Base-by-base conservation (phyloP, 2,113 vertebrate genomes). In the Gulo gulo region DNA sequence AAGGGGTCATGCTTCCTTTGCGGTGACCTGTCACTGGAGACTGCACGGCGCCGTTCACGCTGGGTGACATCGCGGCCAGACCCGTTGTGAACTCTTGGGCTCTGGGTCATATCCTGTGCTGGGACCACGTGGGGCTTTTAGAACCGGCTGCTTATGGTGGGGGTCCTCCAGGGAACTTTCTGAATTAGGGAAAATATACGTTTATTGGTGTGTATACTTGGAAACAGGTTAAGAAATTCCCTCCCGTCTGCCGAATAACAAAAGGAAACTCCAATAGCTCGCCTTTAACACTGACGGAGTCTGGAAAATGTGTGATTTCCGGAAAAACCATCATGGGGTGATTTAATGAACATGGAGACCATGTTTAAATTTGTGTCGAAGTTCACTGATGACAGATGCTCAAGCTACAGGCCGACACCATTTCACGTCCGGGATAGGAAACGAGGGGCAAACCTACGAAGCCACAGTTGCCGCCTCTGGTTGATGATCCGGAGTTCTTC, bases 251-350 rank as follows among this genome's bases (percentile, higher is more conserved):
- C 95, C 86, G 85, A 86, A 96, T 23, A 92, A 93, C 90, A 93
- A 96, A 97, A 97, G 89, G 96, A 86, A 93, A 87, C 92, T 81
- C 82, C 73, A 50, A 88, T 67, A 97, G 94, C 67, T 96, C 79
- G 55, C 59, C 6, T 91, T 93, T 73, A 94, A 97, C 39, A 26
- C 2, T 0, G 82, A 91, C 1, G 1, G 82, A 91, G 89, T 81
- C 95, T 95, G 86, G 95, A 88, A 86, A 78, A 89, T 1, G 84
- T 90, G 96, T 96, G 96, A 96, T 85, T 96, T 97, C 95, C 96
- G 97, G 95, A 97, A 95, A n/a, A 96, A 24, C 8, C 93, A 52
- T 73, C 39, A 5, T 83, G 95, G 95, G 93, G 91, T 95, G 78
- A 96, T 95, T 97, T 93, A 95, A 97, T 83, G 93, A 97, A 95